Evolutionary conservation across 2,797 vertebrate species (phyloP).

Genomic region (Apodemus agrarius): DNA sequence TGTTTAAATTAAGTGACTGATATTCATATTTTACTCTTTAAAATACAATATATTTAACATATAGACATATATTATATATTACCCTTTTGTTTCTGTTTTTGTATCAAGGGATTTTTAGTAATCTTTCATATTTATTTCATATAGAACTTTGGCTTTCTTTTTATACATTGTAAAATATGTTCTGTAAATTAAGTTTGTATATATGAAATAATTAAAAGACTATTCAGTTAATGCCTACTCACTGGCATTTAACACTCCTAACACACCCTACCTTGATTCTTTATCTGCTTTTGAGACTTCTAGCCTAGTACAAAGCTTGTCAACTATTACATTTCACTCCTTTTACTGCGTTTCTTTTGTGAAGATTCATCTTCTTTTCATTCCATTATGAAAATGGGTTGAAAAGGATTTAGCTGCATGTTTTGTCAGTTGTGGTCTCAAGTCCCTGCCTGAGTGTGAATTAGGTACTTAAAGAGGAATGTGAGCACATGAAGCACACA

Average conservation of each 20-base stretch:
- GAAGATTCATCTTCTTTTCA: not conserved
- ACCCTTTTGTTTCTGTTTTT: not conserved
- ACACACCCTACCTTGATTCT: not conserved
- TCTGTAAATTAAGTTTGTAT: not conserved
- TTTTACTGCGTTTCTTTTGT: not conserved
- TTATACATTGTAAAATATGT: not conserved
- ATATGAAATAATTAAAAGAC: not conserved
- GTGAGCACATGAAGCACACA: not conserved
- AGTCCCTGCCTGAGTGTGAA: slow-evolving; percentile 5
- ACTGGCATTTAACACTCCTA: not conserved
- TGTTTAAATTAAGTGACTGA: not conserved
- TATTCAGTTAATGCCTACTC: not conserved
- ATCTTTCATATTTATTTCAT: not conserved
- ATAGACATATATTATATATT: not conserved
- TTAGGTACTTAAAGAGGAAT: not conserved
- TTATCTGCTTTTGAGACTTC: not conserved
- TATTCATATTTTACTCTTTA: not conserved
- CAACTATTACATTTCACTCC: not conserved
- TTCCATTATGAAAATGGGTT: not conserved
- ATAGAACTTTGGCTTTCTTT: not conserved
- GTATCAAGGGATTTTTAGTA: not conserved
- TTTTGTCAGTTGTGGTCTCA: not conserved
- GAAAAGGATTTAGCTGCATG: not conserved
- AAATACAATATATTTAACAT: not conserved
- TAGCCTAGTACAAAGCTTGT: not conserved